These are phyloP conservation scores for Chiridota heheva DNA, from an alignment of 35 echinoderm and acorn worm genomes.

Conservation along the genomic window DNA sequence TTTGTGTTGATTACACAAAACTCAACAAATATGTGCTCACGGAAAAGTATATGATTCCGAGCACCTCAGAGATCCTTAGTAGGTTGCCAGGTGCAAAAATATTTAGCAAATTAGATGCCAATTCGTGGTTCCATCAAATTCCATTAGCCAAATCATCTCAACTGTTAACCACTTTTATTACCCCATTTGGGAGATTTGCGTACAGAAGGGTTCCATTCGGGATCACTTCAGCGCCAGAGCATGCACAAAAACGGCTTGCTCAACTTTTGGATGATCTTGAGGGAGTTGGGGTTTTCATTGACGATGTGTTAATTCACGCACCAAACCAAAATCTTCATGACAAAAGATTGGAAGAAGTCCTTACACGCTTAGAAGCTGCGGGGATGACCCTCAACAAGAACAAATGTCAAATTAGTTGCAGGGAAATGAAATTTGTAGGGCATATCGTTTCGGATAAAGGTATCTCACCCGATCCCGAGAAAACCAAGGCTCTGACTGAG, in stretches of 20 bases:
- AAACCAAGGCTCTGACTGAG: slow-evolving; percentile 29
- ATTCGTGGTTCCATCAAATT: slow-evolving; percentile 62
- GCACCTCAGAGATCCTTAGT: neutral
- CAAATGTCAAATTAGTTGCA: slow-evolving; percentile 53
- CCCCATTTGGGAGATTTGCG: slow-evolving; percentile 56
- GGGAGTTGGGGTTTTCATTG: slow-evolving; percentile 45
- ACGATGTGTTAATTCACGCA: slow-evolving; percentile 49
- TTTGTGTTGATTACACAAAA: slow-evolving; percentile 48
- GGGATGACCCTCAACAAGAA: slow-evolving; percentile 57
- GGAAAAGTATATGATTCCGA: slow-evolving; percentile 43
- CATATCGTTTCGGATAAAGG: slow-evolving; percentile 52
- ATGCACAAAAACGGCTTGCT: slow-evolving; percentile 43
- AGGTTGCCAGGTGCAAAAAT: slow-evolving; percentile 38
- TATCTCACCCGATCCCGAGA: slow-evolving; percentile 41
- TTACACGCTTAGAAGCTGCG: slow-evolving; percentile 34
- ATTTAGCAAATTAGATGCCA: slow-evolving; percentile 62
- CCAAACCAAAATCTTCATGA: slow-evolving; percentile 54
- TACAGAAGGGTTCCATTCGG: slow-evolving; percentile 38
- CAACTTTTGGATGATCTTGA: slow-evolving; percentile 49
- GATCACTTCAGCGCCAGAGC: slow-evolving; percentile 58
- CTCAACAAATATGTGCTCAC: slow-evolving; percentile 35
- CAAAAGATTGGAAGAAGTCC: slow-evolving; percentile 12
- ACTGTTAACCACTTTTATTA: slow-evolving; percentile 56
- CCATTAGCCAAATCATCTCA: slow-evolving; percentile 30
- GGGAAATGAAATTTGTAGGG: slow-evolving; percentile 48